Evolutionary conservation across 2,888 invertebrate species (phyloP).

Genomic region (Calameuta pallipes): DNA sequence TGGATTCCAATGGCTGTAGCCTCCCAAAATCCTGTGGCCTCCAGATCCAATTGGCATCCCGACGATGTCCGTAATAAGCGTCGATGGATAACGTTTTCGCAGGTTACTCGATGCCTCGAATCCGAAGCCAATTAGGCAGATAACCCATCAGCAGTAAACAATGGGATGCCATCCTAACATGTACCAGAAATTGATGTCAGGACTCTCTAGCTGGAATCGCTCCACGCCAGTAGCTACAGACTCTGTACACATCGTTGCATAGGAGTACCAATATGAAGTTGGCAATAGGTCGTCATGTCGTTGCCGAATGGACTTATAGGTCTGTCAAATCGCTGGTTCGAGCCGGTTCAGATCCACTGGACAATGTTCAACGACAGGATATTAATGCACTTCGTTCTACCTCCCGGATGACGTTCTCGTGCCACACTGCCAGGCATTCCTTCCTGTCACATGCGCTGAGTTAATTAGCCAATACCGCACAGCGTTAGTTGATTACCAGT

Average conservation of each 20-base stretch:
- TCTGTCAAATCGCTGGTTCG: neutral
- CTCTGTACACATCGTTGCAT: neutral
- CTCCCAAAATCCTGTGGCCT: neutral
- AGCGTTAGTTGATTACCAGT: neutral
- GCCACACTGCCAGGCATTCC: neutral
- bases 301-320: neutral
- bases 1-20: neutral
- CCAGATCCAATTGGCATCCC: neutral
- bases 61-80: neutral
- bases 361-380: neutral
- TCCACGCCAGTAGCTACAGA: neutral
- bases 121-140: slow-evolving; percentile 28
- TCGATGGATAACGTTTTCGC: slow-evolving; percentile 24
- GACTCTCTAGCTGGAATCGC: neutral
- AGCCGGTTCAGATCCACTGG: neutral
- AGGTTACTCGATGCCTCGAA: slow-evolving; percentile 12
- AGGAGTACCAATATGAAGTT: neutral
- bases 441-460: neutral
- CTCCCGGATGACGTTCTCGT: neutral
- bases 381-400: slow-evolving; percentile 4
- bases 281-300: neutral
- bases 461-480: neutral
- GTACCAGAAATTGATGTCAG: slow-evolving; percentile 10
- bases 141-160: slow-evolving; percentile 28
- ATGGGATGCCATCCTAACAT: slow-evolving; percentile 16